Evolutionary conservation across 2,113 vertebrate genomes (phyloP).

Genomic region (Bujurquina vittata): DNA sequence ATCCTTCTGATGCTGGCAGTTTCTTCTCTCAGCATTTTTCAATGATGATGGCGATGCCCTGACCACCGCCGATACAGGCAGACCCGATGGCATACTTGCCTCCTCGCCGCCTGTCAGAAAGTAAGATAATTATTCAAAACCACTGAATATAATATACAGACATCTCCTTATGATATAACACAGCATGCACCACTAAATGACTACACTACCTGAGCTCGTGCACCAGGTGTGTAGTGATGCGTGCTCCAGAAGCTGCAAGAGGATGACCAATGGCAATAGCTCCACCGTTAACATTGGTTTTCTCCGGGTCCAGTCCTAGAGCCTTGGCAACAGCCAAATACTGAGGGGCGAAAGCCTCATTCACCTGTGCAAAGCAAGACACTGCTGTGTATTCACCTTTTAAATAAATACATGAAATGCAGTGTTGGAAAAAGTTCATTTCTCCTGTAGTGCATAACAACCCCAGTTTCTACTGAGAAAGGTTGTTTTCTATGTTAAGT

Average conservation of each 20-base stretch:
- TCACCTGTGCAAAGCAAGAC: conserved; percentile 82
- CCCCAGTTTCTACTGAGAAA: not conserved
- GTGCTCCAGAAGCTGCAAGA: conserved; percentile 89
- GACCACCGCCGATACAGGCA: conserved; percentile 91
- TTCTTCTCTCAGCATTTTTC: conserved; percentile 67
- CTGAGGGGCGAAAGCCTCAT: conserved; percentile 95
- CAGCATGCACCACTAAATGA: not conserved
- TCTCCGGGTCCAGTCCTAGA: conserved; percentile 88
- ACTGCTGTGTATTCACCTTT: not conserved
- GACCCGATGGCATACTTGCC: conserved; percentile 93
- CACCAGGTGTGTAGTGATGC: conserved; percentile 92
- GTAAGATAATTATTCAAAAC: not conserved
- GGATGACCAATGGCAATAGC: conserved; percentile 96
- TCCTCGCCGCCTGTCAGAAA: conserved; percentile 84
- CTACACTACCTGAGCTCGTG: conserved; percentile 88
- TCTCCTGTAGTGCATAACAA: not conserved
- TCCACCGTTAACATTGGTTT: conserved; percentile 90
- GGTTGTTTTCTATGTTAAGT: not conserved
- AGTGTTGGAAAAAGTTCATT: not conserved
- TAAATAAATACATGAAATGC: not conserved
- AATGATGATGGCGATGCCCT: conserved; percentile 92
- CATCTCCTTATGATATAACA: not conserved
- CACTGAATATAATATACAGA: not conserved
- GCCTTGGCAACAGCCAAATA: conserved; percentile 89
- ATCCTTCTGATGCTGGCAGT: not conserved